Conservation (phyloP, 2,888 invertebrate genomes). For the Strigamia transsilvanica region DNA sequence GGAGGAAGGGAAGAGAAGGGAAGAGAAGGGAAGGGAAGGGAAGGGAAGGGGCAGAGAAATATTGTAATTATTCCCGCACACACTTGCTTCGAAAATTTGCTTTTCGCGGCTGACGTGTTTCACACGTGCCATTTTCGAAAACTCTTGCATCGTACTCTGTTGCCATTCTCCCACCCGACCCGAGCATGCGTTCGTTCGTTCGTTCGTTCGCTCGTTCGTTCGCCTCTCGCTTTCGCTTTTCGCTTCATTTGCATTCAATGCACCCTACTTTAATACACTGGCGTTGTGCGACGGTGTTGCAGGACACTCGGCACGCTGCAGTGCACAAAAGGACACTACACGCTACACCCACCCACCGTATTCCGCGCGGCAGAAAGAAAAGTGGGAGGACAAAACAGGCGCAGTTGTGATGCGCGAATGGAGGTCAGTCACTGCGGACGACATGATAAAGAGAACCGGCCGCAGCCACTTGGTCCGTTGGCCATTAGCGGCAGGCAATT, state of each 20-base stretch:
- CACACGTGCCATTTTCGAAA: conserved; percentile 7
- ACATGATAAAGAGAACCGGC: conserved; percentile 20
- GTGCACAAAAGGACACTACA: too few relatives aligned
- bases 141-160: background rate
- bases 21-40: background rate
- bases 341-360: background rate
- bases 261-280: conserved; percentile 7
- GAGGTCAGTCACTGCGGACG: conserved; percentile 15
- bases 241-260: conserved; percentile 20
- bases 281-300: background rate
- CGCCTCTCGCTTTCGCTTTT: background rate
- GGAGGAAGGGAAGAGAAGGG: too few relatives aligned
- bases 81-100: background rate
- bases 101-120: conserved; percentile 20
- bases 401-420: conserved; percentile 2
- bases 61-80: conserved; percentile 13
- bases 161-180: too few relatives aligned
- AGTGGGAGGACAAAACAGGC: background rate
- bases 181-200: too few relatives aligned
- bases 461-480: conserved; percentile 20
- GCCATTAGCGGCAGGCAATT: conserved; percentile 20
- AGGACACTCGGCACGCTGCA: background rate
- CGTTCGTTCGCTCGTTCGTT: too few relatives aligned
- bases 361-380: conserved; percentile 8
- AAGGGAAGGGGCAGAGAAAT: background rate